Evolutionary conservation across 2,797 vertebrate genomes (phyloP), one percentile per base, ranked within the genome.

Genomic region (Sebastes iracundus): DNA sequence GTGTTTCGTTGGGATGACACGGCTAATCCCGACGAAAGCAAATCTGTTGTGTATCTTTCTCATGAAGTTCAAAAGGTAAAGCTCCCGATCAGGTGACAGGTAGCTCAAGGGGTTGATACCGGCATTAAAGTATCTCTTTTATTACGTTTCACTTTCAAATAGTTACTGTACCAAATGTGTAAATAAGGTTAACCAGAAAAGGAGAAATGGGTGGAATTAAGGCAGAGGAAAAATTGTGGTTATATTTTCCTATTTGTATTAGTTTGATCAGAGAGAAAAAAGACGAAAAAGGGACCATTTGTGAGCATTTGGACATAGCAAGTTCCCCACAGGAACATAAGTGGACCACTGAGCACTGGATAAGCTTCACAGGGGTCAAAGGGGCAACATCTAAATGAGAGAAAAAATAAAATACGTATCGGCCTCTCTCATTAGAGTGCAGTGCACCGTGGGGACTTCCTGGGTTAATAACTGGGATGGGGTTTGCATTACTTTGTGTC

Each of bases 351-450:
- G 76, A 85, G 71, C n/a, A 64, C 53, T 55, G 56, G 67, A 80
- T 78, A 62, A 80, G 65, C 71, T 79, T 84, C 13, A 35, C 62
- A 62, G 69, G 68, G 93, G 95, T 95, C 94, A 93, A 90, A 90
- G 92, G 93, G 91, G 85, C 91, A 93, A 87, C 64, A 88, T 93
- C 79, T 86, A 84, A 93, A 94, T 91, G 32, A 66, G 75, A 86
- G 75, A 92, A 93, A 92, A 90, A 87, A 92, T 92, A 80, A 93
- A 93, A 94, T 91, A 85, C 76, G 75, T 87, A 86, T 90, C 58
- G 79, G 90, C 83, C 94, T 94, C 93, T 95, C 88, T 96, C 94
- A 96, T 96, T 95, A 96, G 85, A 88, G 86, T 86, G 89, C 90
- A 92, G 90, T 72, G 86, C 90, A 92, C 92, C 85, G 52, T 91